Base-by-base conservation (phyloP, 2,888 invertebrate genomes). In the Stenoptilia bipunctidactyla region DNA sequence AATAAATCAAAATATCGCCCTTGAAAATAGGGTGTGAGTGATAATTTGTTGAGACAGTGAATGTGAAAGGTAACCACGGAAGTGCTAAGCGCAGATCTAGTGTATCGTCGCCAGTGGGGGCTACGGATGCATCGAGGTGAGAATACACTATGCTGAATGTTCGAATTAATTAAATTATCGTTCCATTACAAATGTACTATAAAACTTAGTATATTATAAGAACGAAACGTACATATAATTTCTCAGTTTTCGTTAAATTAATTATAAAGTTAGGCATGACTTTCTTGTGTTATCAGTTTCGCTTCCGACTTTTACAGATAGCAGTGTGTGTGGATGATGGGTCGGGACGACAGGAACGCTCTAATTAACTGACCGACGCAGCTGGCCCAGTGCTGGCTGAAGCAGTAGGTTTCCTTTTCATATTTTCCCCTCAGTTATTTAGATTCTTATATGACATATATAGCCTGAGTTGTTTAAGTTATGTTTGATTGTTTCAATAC, bases 301-400 rank as follows among this genome's bases (percentile, higher is more conserved):
- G 66, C 75, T 79, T 82, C 79, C 80, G 75, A 76, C 66, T 75
- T 61, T 80, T 77, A 65, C 80, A 83, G 82, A 82, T 82, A 82
- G 75, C 73, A 69, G 60, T 61, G 61, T 64, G 58, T 53, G 59
- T 70, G 65, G 79, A 83, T 76, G 72, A 83, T 83, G 82, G 82
- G 73, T 66, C 66, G 66, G 58, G 56, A 59, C 59, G 61, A 62
- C 67, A 67, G 70, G 69, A 72, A 58, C 58, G 66, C 55, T 67
- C 66, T 76, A 66, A 67, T 69, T 77, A 77, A 83, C 75, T 82
- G 82, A 83, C 82, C 66, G 82, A 79, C 79, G 66, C 61, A 59
- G 80, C 80, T 73, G 79, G 79, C 80, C 70, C 58, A 62, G 74
- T 73, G 80, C 82, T 82, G 82, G 79, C 79, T 61, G 66, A 65